phyloP scores from a whole-genome alignment of 1,140 invertebrate genomes.

The Pemphigus obesinymphae region DNA sequence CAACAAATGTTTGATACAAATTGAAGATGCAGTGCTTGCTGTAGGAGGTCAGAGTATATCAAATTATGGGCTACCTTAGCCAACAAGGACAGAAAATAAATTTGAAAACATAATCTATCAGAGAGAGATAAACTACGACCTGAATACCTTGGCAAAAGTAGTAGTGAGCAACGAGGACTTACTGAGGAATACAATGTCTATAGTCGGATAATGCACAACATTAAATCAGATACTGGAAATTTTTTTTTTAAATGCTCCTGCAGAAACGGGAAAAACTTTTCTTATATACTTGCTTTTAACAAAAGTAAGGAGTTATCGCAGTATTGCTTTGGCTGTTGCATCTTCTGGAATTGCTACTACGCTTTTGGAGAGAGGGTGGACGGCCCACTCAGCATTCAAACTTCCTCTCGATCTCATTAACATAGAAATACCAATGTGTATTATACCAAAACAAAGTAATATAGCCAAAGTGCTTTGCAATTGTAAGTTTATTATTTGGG shows the following conservation, averaged over 20 bases:
- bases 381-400: constrained; percentile 51
- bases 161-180: too few species aligned
- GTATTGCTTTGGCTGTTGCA: constrained; percentile 44
- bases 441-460: constrained; percentile 44
- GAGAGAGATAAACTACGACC: too few species aligned
- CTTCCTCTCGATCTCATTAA: constrained; percentile 47
- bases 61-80: too few species aligned
- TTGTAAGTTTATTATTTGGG: constrained; percentile 50
- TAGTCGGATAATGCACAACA: too few species aligned
- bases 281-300: background rate
- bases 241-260: too few species aligned
- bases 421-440: constrained; percentile 45
- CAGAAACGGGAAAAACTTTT: too few species aligned
- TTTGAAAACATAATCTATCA: too few species aligned
- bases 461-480: background rate
- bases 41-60: background rate
- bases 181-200: too few species aligned
- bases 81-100: too few species aligned
- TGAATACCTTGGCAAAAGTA: too few species aligned
- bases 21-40: background rate
- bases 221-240: too few species aligned
- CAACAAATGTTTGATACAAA: too few species aligned
- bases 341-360: constrained; percentile 53
- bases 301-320: background rate
- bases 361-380: constrained; percentile 50